Evolutionary conservation across 2,113 vertebrate species (phyloP).

Genomic region (Phrynosoma blainvillii): DNA sequence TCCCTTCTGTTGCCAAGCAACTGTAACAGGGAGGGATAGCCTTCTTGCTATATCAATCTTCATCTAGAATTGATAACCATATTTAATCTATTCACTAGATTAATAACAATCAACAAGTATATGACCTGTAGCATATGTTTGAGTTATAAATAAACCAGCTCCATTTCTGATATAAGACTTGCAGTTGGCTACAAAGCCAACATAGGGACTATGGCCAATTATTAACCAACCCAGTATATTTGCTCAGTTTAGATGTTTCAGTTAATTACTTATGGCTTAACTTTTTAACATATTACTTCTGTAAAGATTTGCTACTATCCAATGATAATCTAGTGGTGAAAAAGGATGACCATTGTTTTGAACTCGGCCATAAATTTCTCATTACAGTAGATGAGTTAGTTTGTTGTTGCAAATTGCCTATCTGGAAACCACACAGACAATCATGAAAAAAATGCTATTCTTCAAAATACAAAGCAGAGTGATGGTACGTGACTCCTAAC

Average conservation of each 20-base stretch:
- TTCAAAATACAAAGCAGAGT: constrained; percentile 15
- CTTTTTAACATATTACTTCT: background rate
- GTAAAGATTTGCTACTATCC: background rate
- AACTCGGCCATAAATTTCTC: no score
- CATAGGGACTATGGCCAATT: background rate
- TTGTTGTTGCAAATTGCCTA: background rate
- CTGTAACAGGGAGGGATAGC: constrained; percentile 35
- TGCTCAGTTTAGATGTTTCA: background rate
- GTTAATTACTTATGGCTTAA: background rate
- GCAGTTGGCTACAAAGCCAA: background rate
- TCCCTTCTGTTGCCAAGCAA: constrained; percentile 65
- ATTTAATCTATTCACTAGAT: constrained; percentile 9
- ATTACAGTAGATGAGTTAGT: background rate
- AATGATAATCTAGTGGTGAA: background rate
- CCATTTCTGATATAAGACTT: background rate
- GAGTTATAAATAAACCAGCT: background rate
- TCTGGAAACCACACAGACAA: background rate
- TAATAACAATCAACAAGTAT: constrained; percentile 3
- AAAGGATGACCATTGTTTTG: background rate
- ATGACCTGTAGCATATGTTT: constrained; percentile 2
- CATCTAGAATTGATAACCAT: background rate
- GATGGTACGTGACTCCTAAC: no score
- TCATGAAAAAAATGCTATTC: background rate
- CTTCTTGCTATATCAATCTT: constrained; percentile 28
- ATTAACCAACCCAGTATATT: background rate